Evolutionary conservation across 2,888 invertebrate species (phyloP), one percentile per base, ranked within the genome.

Genomic region (Caenorhabditis japonica): DNA sequence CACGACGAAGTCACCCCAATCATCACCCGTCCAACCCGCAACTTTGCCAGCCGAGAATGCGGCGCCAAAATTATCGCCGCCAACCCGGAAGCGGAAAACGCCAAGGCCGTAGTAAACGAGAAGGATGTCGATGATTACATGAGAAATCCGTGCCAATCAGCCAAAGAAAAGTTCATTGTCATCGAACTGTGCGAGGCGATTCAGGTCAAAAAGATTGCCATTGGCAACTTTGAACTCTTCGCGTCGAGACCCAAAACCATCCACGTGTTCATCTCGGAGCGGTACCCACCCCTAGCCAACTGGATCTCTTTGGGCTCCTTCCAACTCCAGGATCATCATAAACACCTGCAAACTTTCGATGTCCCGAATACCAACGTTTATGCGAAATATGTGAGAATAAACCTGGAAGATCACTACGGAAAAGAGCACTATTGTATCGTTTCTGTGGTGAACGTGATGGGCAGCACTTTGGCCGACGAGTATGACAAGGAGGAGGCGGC

Each of bases 181-280:
- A 93, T 99, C 2, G 97, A 99, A 89, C 91, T 99, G 1, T 99
- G 99, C 90, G 99, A 99, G 88, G 94, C 96, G 3, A 93, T 99
- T 74, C 96, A 96, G 89, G 83, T 95, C 3, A 94, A 87, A 41
- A 81, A 83, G 30, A 92, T 99, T 75, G 96, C 97, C 85, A 90
- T 99, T 81, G 99, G 96, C 3, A 99, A 99, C 89, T 94, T 95
- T 88, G 99, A 99, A 89, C 90, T 99, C 70, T 99, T 99, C 89
- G 97, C 97, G 7, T 97, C 97, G 0, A 93, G 94, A 25, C 97
- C 97, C 13, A 93, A 93, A 88, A 64, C 58, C 3, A 68, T 74
- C 5, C 43, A 58, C 19, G 7, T 93, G 91, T 80, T 93, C 94
- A 60, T 76, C 17, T 93, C 94, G 86, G 95, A 95, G 89, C 91